Percentiles rank a stretch among this genome's conserved stretches.
phyloP scores from a whole-genome alignment of 1,140 invertebrate genomes.

The Cheumatopsyche charites region DNA sequence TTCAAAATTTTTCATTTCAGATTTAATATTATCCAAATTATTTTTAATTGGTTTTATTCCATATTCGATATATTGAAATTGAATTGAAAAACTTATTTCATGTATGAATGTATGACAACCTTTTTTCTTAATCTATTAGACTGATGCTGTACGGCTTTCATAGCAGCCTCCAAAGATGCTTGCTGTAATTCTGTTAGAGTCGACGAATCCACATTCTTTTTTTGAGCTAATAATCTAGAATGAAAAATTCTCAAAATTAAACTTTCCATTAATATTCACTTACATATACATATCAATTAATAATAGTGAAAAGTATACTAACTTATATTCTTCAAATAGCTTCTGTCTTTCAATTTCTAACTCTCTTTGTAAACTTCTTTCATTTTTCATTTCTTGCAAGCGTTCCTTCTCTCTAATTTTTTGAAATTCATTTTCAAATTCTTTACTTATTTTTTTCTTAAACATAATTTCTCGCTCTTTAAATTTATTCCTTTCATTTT shows the following conservation, averaged over 20 bases:
- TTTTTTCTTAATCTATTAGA: slow-evolving; percentile 30
- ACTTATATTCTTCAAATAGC: slow-evolving; percentile 40
- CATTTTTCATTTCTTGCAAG: slow-evolving; percentile 34
- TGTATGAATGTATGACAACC: slow-evolving; percentile 11
- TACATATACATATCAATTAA: too few relatives aligned
- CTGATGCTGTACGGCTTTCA: slow-evolving; percentile 33
- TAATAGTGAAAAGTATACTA: not conserved
- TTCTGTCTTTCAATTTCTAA: slow-evolving; percentile 42
- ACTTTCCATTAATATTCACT: slow-evolving; percentile 1
- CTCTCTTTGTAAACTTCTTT: slow-evolving; percentile 35
- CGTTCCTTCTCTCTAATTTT: slow-evolving; percentile 30
- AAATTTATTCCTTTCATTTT: slow-evolving; percentile 37
- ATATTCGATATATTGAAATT: too few relatives aligned
- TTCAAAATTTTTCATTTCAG: too few relatives aligned
- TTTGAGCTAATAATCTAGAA: slow-evolving; percentile 6
- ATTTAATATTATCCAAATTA: too few relatives aligned
- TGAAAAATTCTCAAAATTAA: slow-evolving; percentile 7
- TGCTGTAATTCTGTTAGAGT: slow-evolving; percentile 18
- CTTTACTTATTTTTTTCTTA: slow-evolving; percentile 36
- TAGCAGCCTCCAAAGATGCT: slow-evolving; percentile 24
- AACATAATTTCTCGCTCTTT: slow-evolving; percentile 28
- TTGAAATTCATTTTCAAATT: slow-evolving; percentile 35
- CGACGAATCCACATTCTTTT: slow-evolving; percentile 8
- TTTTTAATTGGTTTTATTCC: too few relatives aligned
- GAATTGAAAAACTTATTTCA: not conserved